A percentile compares a stretch with the other conserved stretches of the same genome.
phyloP scores from a whole-genome alignment of 1,140 invertebrate species.

The Pristionchus pacificus region DNA sequence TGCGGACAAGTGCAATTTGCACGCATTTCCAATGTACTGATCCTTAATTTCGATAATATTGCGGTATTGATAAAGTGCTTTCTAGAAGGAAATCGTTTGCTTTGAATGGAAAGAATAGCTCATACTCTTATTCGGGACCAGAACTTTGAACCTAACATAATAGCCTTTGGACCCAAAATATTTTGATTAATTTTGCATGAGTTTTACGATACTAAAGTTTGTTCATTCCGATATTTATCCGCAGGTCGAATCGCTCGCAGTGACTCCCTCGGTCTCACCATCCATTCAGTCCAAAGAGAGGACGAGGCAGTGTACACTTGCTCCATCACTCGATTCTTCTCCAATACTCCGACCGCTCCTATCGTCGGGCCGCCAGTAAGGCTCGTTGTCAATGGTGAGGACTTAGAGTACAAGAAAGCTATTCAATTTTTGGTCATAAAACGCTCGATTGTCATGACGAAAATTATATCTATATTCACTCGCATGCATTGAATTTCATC shows the following conservation, averaged over 20 bases:
- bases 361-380: constrained; percentile 31
- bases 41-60: not conserved
- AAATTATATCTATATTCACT: too few species aligned
- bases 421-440: not conserved
- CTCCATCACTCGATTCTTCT: constrained; percentile 35
- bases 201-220: too few species aligned
- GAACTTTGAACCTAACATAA: too few species aligned
- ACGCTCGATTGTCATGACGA: not conserved
- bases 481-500: too few species aligned
- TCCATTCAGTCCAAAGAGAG: constrained; percentile 34
- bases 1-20: not conserved
- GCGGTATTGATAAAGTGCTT: not conserved
- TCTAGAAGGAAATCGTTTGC: not conserved
- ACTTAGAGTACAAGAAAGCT: not conserved
- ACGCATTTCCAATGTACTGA: not conserved
- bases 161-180: too few species aligned
- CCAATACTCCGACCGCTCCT: constrained; percentile 17
- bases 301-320: constrained; percentile 43
- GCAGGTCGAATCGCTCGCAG: constrained; percentile 44
- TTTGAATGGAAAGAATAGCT: not conserved
- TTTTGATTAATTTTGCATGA: too few species aligned
- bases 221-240: too few species aligned
- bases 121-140: too few species aligned
- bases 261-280: constrained; percentile 38
- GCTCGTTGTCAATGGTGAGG: constrained; percentile 39